Conservation (phyloP, 2,888 invertebrate genomes). For the Psylliodes chrysocephalus region DNA sequence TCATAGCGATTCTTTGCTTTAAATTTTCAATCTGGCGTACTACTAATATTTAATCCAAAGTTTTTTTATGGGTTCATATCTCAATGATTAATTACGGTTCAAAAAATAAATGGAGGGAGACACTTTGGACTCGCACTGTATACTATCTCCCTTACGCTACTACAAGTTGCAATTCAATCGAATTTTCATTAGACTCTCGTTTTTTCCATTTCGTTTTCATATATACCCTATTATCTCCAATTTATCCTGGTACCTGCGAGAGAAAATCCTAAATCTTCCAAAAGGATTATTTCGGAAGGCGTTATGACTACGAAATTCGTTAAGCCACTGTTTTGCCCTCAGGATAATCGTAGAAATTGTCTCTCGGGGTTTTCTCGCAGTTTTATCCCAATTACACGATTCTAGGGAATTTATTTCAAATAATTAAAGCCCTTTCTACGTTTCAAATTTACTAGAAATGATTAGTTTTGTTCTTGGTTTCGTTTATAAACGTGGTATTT, state of each 20-base stretch:
- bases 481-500: no score
- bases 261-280: not conserved
- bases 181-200: no score
- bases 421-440: not conserved
- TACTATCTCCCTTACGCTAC: no score
- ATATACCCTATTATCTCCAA: not conserved
- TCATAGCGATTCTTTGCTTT: no score
- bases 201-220: not conserved
- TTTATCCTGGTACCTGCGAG: not conserved
- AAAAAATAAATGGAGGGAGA: no score
- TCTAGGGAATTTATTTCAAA: not conserved
- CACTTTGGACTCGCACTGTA: no score
- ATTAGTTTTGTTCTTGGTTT: not conserved
- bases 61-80: no score
- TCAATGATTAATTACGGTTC: no score
- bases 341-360: constrained; percentile 13
- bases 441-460: not conserved
- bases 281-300: no score
- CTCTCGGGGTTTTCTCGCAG: constrained; percentile 5
- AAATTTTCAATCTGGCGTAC: no score
- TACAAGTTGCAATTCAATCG: no score
- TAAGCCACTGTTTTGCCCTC: constrained; percentile 1
- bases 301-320: not conserved
- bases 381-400: constrained; percentile 11
- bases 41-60: no score